Evolutionary conservation across 1,140 invertebrate genomes (phyloP), one percentile per base, ranked within the genome.

Genomic region (Papilio dardanus): DNA sequence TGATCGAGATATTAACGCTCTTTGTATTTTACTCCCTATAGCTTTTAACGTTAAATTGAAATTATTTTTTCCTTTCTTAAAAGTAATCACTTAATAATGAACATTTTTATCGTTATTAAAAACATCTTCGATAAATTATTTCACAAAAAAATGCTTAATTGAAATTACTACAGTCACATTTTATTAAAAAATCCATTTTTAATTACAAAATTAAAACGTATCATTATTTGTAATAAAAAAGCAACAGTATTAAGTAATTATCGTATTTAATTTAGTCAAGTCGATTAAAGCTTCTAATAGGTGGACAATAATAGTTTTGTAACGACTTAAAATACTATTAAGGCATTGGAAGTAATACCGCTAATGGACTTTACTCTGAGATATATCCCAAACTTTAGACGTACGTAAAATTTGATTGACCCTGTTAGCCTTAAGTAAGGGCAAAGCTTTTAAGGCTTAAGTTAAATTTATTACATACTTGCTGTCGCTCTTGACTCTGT

Each of bases 1-100:
- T 79, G 77, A 74, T 74, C 71, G 71, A 69, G 65, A 78, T 80
- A 80, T 69, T 69, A 69, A 69, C 35, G 67, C 35, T 69, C 67
- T 69, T 69, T 69, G 67, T 69, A 69, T 69, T 69, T 40, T 5
- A 21, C 19, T n/a, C 3, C 10, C 10, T 42, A 42, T 21, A 24
- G 67, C 16, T 69, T 69, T 42, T 69, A 37, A 10, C 33, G 21
- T 69, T 35, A 40, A 19, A 69, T 42, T 40, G 67, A 14, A 67
- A 30, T 69, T 21, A 69, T 69, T 21, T 1, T 35, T 33, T 67
- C 0, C 35, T 62, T 35, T 58, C 24, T 58, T 28, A 28, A 54
- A 54, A 24, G 6, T 4, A 5, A n/a, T 46, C 42, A 46, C 4
- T 19, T 50, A 21, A 21, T 21, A 19, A 21, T 21, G 7, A 37